Evolutionary conservation across 2,113 vertebrate genomes (phyloP).

Genomic region (Gobiocypris rarus): DNA sequence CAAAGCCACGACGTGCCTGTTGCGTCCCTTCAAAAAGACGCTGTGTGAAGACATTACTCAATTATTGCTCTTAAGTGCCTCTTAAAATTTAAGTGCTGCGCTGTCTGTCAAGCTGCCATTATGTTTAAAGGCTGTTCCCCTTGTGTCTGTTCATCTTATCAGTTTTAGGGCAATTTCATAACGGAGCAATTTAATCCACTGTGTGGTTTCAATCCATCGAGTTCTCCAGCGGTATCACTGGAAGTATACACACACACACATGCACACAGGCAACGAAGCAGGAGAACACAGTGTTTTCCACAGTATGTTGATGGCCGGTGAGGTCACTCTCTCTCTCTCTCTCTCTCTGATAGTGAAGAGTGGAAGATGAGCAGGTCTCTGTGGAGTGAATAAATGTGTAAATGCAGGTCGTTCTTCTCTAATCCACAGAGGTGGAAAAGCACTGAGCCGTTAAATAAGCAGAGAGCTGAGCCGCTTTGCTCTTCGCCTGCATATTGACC

Average conservation of each 20-base stretch:
- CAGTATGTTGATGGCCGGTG: constrained; percentile 48
- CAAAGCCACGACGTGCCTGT: constrained; percentile 46
- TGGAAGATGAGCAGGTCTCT: constrained; percentile 57
- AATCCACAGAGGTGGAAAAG: constrained; percentile 64
- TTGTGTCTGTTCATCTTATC: constrained; percentile 51
- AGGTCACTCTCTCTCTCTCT: constrained; percentile 30
- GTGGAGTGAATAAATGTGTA: constrained; percentile 62
- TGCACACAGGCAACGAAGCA: constrained; percentile 51
- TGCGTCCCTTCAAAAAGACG: constrained; percentile 47
- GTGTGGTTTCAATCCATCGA: constrained; percentile 53
- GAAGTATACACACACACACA: constrained; percentile 46
- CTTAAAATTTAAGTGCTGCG: constrained; percentile 56
- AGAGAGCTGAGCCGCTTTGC: constrained; percentile 62
- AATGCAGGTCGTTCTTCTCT: constrained; percentile 60
- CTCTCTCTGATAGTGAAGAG: constrained; percentile 51
- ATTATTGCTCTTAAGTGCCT: constrained; percentile 60
- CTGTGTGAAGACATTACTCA: constrained; percentile 50
- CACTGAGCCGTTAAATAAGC: constrained; percentile 64
- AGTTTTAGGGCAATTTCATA: constrained; percentile 58
- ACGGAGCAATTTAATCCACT: constrained; percentile 49
- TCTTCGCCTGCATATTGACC: constrained; percentile 61
- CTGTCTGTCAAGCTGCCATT: constrained; percentile 60
- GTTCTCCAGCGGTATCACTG: constrained; percentile 41
- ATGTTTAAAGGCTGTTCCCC: constrained; percentile 49
- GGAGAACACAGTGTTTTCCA: constrained; percentile 47